Base-by-base conservation (phyloP, 1,140 invertebrate species). In the Dinothrombium tinctorium region DNA sequence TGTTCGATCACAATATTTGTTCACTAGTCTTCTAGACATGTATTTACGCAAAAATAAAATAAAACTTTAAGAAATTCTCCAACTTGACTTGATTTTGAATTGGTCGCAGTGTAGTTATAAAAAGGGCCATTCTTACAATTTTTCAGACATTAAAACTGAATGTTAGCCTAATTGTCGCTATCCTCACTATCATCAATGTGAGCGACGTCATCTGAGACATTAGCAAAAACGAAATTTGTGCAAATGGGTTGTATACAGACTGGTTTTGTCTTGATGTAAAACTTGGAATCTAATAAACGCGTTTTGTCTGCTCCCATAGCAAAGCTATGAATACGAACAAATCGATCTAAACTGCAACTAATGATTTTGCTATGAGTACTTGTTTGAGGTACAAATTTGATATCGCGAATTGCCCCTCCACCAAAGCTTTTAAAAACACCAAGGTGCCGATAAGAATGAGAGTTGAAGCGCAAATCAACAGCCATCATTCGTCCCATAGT, bases 181-280 rank as follows among this genome's bases (percentile, higher is more conserved):
- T 38, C 21, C 5, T 32, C 29, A 32, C 17, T 15, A n/a, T 9
- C 37, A 20, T 38, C 37, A 38, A 20, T 24, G 23, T 38, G 9
- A 23, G 9, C n/a, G 14, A 20, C 20, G 12, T 32, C 29, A 12
- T 32, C 29, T 5, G 29, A 32, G 8, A 20, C 14, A 11, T 20
- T n/a, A n/a, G 19, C 9, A 9, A 25, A 24, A 5, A 24, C 12
- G 14, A 38, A 19, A 11, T 17, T 24, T 2, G 22, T 21, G 12
- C 23, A 33, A 21, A 47, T 47, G 12, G 46, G 46, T 22, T 47
- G 33, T 15, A 48, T 15, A 47, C 46, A 48, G 17, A 44, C 46
- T 6, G 46, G 44, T 21, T 32, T 41, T 12, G 46, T 46, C 32
- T 44, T 42, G 1, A 47, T 20, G 29, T 45, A 48, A n/a, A 40